Percentiles rank a stretch among this genome's conserved stretches.
Evolutionary conservation across 2,888 invertebrate genomes (phyloP).

Genomic region (Troides oblongomaculatus): DNA sequence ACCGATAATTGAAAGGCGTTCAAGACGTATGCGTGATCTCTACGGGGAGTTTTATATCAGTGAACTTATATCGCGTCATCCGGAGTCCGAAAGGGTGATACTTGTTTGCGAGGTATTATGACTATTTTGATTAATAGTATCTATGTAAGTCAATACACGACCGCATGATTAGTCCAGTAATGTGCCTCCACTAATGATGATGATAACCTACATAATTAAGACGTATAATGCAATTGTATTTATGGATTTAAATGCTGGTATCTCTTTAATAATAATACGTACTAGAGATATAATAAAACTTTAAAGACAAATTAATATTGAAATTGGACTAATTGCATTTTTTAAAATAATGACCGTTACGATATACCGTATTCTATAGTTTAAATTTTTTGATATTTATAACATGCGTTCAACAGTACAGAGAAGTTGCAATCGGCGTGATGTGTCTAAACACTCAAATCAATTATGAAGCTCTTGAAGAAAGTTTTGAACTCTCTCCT

Average conservation of each 20-base stretch:
- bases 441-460: constrained; percentile 81
- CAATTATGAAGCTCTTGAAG: constrained; percentile 79
- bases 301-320: too few species aligned
- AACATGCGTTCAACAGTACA: constrained; percentile 48
- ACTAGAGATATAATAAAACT: too few species aligned
- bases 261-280: too few species aligned
- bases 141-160: neutral
- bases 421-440: constrained; percentile 78
- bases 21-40: constrained; percentile 64
- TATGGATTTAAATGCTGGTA: too few species aligned
- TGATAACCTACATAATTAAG: too few species aligned
- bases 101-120: constrained; percentile 79
- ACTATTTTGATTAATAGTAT: constrained; percentile 2
- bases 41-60: constrained; percentile 84
- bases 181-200: too few species aligned
- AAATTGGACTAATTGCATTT: too few species aligned
- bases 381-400: too few species aligned
- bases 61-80: constrained; percentile 80
- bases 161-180: neutral
- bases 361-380: too few species aligned
- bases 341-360: too few species aligned
- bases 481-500: constrained; percentile 80
- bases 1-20: constrained; percentile 78
- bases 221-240: too few species aligned
- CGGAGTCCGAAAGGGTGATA: constrained; percentile 74